phyloP scores from a whole-genome alignment of 1,140 invertebrate species.

The Hyposmocoma kahamanoa region DNA sequence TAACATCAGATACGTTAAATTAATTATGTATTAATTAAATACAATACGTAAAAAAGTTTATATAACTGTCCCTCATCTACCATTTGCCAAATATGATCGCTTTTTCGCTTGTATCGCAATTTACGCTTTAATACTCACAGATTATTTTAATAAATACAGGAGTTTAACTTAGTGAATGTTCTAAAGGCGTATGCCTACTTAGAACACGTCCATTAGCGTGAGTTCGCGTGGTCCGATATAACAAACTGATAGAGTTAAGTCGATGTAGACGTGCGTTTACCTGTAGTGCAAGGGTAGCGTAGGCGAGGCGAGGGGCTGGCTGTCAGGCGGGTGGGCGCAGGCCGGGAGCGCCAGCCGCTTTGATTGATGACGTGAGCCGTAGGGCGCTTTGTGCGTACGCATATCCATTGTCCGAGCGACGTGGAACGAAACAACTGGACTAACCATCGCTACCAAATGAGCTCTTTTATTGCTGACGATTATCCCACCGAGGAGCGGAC shows the following conservation, averaged over 20 bases:
- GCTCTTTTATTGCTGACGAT: constrained; percentile 40
- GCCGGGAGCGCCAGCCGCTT: constrained; percentile 29
- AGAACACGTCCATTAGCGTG: too few relatives aligned
- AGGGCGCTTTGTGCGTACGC: constrained; percentile 50
- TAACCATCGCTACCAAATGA: constrained; percentile 33
- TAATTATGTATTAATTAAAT: too few relatives aligned
- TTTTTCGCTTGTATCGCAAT: too few relatives aligned
- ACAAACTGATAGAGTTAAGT: constrained; percentile 18
- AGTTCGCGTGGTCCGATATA: constrained; percentile 6
- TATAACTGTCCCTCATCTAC: too few relatives aligned
- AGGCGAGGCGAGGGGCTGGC: constrained; percentile 20
- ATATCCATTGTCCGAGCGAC: constrained; percentile 51
- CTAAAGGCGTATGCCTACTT: constrained; percentile 10
- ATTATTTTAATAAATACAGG: too few relatives aligned
- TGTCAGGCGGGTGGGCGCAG: constrained; percentile 8
- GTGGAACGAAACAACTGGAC: constrained; percentile 55
- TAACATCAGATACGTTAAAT: too few relatives aligned
- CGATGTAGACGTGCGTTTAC: constrained; percentile 31
- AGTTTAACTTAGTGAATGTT: too few relatives aligned
- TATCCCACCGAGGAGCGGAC: constrained; percentile 19
- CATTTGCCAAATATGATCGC: too few relatives aligned
- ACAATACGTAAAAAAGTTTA: too few relatives aligned
- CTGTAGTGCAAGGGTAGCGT: constrained; percentile 37
- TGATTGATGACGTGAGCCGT: constrained; percentile 68
- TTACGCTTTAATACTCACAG: too few relatives aligned